Base-by-base conservation (phyloP, 2,888 invertebrate genomes). In the Anorthoa munda region DNA sequence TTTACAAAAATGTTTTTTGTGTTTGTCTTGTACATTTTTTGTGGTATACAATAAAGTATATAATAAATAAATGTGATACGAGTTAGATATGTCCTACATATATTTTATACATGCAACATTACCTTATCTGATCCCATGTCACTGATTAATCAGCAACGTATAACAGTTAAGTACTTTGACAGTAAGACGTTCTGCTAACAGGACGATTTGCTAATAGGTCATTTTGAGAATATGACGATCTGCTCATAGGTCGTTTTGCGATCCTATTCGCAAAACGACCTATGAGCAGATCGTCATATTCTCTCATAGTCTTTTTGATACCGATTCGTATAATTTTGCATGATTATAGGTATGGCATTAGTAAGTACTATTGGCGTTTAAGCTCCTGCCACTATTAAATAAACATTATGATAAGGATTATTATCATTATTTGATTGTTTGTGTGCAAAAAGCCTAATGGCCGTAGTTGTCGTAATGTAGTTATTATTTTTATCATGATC, bases 401-500 rank as follows among this genome's bases (percentile, higher is more conserved):
- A 84, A 69, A 23, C 71, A 82, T 82, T 83, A 82, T 51, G 60
- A 48, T 79, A 66, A 23, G 31, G 26, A 64, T 21, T 45, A 31
- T 58, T 69, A 58, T 39, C 7, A 39, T 60, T 23, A 61, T 66
- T 61, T 58, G 58, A 60, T 66, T 73, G 56, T 77, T 71, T 65
- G 21, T 67, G 23, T 50, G 69, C 31, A 50, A 68, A 69, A 77
- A 70, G 13, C 26, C 51, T 55, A 83, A 83, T 79, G 65, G 7
- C 12, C 59, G 18, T n/a, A 18, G 63, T 81, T 68, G 31, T 70
- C 21, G 58, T 60, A 74, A 71, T 72, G 50, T 68, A 58, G 74
- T 79, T 67, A 74, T 81, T 72, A 78, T 75, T 67, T 72, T 70
- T 70, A 70, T 64, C 58, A 45, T 26, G 31, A 64, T 67, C 23